Base-by-base conservation (phyloP, 2,797 vertebrate species). In the Delichon dasypus region DNA sequence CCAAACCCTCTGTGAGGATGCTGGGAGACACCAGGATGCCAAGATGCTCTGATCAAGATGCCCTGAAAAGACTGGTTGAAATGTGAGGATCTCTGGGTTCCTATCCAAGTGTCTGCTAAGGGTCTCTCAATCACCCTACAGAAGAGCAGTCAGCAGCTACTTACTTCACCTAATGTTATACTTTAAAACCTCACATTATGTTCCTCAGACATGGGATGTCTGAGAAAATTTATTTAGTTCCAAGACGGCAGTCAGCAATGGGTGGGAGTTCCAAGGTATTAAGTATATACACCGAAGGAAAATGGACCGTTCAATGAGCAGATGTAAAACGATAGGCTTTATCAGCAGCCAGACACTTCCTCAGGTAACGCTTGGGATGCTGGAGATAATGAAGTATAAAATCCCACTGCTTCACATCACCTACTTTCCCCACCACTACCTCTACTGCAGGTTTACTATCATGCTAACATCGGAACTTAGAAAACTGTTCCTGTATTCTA, bases 291-390 rank as follows among this genome's bases (percentile, higher is more conserved):
- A 10, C 40, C 48, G 57, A 58, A 94, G 70, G 48, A 88, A 92
- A 95, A 89, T 0, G 3, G 34, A 45, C 36, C 30, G 34, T 55
- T 95, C 78, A 70, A 6, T 8, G 11, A 77, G 21, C 29, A 88
- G 62, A 50, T 78, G 51, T 88, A 85, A 95, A 94, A 72, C 29
- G 58, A 90, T 18, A 93, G 29, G 11, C 40, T 45, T 94, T 89
- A 95, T 55, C 78, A 80, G 76, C 70, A 93, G 79, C 40, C 75
- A 90, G 81, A 15, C 77, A 75, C 79, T 80, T 93, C 85, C 89
- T 88, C 62, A 66, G 58, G 70, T 77, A 82, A 62, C 1, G 0
- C 60, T n/a, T 60, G 23, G 61, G 58, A 95, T 38, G 40, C 1
- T 42, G 42, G 36, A 94, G 85, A 94, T 73, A 95, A 87, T 13